These are phyloP conservation scores for Heloderma charlesbogerti DNA, from an alignment of 2,113 vertebrate species.

Conservation along the genomic window DNA sequence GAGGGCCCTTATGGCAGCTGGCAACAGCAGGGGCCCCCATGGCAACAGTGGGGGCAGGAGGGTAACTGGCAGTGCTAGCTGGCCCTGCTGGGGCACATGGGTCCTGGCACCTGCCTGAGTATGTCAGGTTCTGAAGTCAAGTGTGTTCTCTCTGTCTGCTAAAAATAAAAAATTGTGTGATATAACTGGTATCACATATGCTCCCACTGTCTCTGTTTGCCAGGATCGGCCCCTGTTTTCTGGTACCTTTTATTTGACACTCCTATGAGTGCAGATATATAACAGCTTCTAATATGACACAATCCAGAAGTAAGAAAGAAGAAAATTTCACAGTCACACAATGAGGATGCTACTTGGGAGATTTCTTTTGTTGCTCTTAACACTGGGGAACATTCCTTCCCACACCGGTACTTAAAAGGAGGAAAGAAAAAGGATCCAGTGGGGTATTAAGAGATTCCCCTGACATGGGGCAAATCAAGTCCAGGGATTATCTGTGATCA, in stretches of 20 bases:
- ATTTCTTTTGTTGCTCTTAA: not conserved
- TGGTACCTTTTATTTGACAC: not conserved
- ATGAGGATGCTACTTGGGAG: not conserved
- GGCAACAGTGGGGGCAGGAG: too few relatives aligned
- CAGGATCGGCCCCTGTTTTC: not conserved
- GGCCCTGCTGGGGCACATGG: too few relatives aligned
- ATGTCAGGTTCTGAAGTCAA: too few relatives aligned
- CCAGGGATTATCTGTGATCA: conserved; percentile 35
- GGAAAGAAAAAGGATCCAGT: not conserved
- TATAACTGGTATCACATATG: too few relatives aligned
- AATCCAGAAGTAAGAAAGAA: not conserved
- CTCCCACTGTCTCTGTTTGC: not conserved
- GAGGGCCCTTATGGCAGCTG: too few relatives aligned
- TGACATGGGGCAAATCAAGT: not conserved
- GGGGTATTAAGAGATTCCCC: conserved; percentile 10
- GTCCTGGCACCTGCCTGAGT: too few relatives aligned
- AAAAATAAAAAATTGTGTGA: not conserved
- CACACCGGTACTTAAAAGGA: fast-evolving
- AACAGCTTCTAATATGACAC: conserved; percentile 37
- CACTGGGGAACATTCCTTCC: not conserved
- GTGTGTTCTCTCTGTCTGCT: too few relatives aligned
- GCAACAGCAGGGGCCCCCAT: too few relatives aligned
- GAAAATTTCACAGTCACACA: not conserved
- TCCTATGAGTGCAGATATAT: not conserved
- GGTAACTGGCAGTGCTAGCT: too few relatives aligned